Evolutionary conservation across 2,888 invertebrate species (phyloP), one percentile per base, ranked within the genome.

Genomic region (Chloroclysta siterata): DNA sequence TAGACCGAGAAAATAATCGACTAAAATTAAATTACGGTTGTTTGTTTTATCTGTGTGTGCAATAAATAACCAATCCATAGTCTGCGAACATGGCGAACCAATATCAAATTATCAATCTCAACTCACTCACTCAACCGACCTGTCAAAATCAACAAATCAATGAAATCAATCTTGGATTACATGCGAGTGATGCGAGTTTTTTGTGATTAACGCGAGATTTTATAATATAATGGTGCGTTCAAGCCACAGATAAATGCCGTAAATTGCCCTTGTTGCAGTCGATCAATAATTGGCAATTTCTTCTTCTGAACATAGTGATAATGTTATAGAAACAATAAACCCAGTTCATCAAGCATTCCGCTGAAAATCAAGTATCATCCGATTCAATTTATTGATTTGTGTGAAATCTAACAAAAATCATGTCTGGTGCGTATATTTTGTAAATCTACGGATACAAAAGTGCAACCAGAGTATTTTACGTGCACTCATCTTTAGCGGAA

Each of bases 401-500:
- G 50, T 54, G 56, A 61, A 61, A 61, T 42, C 13, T 36, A 54
- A 47, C 6, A 17, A 56, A 54, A 57, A 54, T 13, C 53, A 65
- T 65, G 61, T 52, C 11, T 65, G 4, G 51, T 54, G 50, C n/a
- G 28, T 50, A 39, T 50, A 28, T 41, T 56, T 48, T 51, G 15
- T 61, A 61, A 65, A 54, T 54, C 54, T 14, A 8, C 46, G 60
- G 28, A 42, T 44, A 14, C 5, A 15, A 28, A 48, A 53, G 53
- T 60, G 60, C 42, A 51, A 14, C 7, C 10, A 28, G 8, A 54
- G 47, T 47, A 54, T 65, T 57, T 42, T 54, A 53, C 46, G 56
- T 51, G 50, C 47, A 53, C 56, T 29, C 33, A 52, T 54, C 50
- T 33, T 47, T 54, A 52, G 54, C 88, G 88, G 84, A 75, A 92